These are phyloP conservation scores for Eucidaris tribuloides DNA, from an alignment of 35 echinoderm and acorn worm genomes.

Conservation along the genomic window DNA sequence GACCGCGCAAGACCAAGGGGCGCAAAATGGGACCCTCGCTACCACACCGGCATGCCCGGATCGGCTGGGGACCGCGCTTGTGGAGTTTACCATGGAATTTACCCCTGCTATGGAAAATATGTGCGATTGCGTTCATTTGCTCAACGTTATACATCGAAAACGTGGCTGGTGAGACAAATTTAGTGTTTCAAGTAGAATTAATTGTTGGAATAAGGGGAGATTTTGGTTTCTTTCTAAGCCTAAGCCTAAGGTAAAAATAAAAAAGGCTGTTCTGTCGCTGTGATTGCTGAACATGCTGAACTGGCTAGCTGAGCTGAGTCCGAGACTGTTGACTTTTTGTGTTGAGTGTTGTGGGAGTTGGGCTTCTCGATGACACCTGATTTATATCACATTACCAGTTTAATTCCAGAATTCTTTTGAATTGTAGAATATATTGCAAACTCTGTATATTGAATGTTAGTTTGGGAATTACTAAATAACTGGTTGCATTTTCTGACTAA, in stretches of 20 bases:
- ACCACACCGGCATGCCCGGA: too few species aligned
- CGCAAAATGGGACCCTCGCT: too few species aligned
- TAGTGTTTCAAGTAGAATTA: not conserved
- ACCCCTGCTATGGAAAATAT: not conserved
- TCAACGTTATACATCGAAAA: not conserved
- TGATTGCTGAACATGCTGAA: not conserved
- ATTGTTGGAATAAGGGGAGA: not conserved
- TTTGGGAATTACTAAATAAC: slow-evolving; percentile 55
- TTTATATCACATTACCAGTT: not conserved
- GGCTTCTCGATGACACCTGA: not conserved
- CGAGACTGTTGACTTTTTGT: not conserved
- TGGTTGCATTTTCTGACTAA: slow-evolving; percentile 51
- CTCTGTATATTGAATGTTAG: slow-evolving; percentile 42
- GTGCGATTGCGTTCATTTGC: not conserved
- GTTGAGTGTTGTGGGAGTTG: not conserved
- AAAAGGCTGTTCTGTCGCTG: not conserved
- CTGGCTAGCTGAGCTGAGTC: not conserved
- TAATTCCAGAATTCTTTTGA: not conserved
- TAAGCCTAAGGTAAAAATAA: not conserved
- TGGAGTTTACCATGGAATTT: slow-evolving; percentile 20
- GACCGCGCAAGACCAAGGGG: not conserved
- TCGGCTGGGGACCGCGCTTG: not conserved
- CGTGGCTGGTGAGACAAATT: slow-evolving; percentile 13
- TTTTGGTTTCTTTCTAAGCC: not conserved
- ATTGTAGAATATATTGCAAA: not conserved